Evolutionary conservation across 2,113 vertebrate genomes (phyloP), one percentile per base, ranked within the genome.

Genomic region (Malurus elegans): DNA sequence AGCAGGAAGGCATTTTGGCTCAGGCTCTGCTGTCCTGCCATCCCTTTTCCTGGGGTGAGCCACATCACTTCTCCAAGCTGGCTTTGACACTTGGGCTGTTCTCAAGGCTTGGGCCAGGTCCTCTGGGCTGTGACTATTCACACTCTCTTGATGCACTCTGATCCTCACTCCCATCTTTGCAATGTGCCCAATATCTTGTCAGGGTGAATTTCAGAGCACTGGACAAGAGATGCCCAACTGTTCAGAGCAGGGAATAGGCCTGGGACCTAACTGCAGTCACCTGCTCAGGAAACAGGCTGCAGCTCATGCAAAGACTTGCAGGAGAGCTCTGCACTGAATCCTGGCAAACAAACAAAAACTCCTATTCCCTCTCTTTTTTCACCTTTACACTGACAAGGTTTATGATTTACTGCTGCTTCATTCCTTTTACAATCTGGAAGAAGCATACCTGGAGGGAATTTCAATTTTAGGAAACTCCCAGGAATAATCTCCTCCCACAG

Each of bases 111-210:
- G 6, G 13, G 40, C 18, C 38, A 79, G 14, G 32, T 32, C 44
- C 50, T 65, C 34, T 18, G 50, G 40, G 24, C 17, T 51, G 47
- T 34, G 38, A n/a, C n/a, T 75, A 44, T 47, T 21, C 66, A 34
- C 32, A 38, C 4, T 36, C 25, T 76, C 24, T 40, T 65, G 31
- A 29, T 66, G 25, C 18, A 18, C 61, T 56, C 78, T 69, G 70
- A 45, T 25, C 21, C 65, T 73, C 65, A 20, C 10, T 60, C n/a
- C 19, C 21, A 9, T 10, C 69, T 72, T 50, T 23, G 34, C 48
- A 24, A 54, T 0, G 0, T 36, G 40, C 60, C 40, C 8, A 42
- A 0, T 50, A 64, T 69, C 26, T 38, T 60, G 40, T 50, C 45
- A 56, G 50, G 19, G 21, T 60, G 70, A 73, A 56, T 60, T 81